A percentile compares a stretch with the other conserved stretches of the same genome.
Evolutionary conservation across 64 coral and sea anemone species (phyloP).

Genomic region (Actinia tenebrosa): DNA sequence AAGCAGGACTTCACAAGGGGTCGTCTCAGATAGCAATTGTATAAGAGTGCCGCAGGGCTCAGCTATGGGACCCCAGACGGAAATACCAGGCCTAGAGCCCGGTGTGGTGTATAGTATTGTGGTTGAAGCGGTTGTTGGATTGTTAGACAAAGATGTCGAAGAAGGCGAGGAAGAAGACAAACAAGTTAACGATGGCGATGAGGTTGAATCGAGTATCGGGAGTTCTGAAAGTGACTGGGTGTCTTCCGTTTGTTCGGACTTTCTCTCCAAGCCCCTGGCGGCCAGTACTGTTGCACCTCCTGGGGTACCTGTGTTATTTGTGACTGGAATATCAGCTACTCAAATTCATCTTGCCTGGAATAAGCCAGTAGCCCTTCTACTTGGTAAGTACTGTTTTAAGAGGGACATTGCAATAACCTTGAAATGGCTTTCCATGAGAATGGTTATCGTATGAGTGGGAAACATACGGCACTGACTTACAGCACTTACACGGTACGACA

Average conservation of each 20-base stretch:
- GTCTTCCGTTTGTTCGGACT: slow-evolving; percentile 3
- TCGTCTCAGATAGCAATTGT: slow-evolving; percentile 1
- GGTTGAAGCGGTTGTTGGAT: slow-evolving; percentile 48
- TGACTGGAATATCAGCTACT: slow-evolving; percentile 46
- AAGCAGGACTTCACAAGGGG: not conserved
- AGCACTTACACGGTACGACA: too few relatives aligned
- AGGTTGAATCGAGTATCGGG: slow-evolving; percentile 8
- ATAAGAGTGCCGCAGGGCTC: slow-evolving; percentile 8
- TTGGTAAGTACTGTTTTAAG: slow-evolving; percentile 29
- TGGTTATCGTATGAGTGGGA: too few relatives aligned
- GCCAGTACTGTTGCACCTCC: slow-evolving; percentile 51
- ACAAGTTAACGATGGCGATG: not conserved
- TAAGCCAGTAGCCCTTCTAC: slow-evolving; percentile 29
- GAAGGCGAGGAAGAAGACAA: slow-evolving; percentile 16
- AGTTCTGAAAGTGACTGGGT: slow-evolving; percentile 33
- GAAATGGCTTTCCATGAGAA: too few relatives aligned
- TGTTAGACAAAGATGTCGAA: slow-evolving; percentile 26
- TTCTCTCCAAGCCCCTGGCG: slow-evolving; percentile 39
- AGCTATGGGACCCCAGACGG: not conserved
- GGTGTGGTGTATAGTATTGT: slow-evolving; percentile 61
- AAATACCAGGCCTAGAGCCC: slow-evolving; percentile 52
- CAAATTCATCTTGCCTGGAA: slow-evolving; percentile 67
- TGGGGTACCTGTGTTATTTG: slow-evolving; percentile 52
- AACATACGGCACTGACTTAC: too few relatives aligned
- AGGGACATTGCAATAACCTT: too few relatives aligned